phyloP scores from a whole-genome alignment of 2,113 vertebrate genomes.

The Procapra przewalskii region DNA sequence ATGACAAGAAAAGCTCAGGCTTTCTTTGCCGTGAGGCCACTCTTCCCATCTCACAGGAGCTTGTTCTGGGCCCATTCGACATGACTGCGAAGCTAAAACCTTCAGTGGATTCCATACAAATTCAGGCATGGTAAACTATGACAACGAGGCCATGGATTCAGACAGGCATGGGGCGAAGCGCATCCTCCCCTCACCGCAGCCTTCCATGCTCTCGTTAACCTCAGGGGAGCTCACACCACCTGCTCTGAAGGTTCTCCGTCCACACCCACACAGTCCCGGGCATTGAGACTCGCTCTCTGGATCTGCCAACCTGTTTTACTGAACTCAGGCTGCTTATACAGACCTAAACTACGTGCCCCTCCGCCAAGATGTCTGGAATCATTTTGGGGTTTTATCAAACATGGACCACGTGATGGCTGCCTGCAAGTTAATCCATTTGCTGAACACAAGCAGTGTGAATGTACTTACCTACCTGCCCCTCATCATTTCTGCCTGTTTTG shows the following conservation, averaged over 20 bases:
- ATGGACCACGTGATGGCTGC: background rate
- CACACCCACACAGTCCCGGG: background rate
- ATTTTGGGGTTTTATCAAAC: background rate
- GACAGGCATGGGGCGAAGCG: background rate
- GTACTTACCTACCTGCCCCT: background rate
- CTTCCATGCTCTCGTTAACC: background rate
- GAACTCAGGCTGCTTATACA: background rate
- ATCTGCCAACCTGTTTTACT: background rate
- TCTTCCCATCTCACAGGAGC: background rate
- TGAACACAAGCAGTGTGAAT: background rate
- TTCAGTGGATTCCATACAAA: background rate
- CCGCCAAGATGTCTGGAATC: background rate
- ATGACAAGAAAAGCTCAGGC: background rate
- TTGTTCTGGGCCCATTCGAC: background rate
- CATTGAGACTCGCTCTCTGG: background rate
- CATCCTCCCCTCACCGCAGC: background rate
- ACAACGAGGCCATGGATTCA: fast-evolving
- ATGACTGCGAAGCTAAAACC: background rate
- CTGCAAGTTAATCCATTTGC: background rate
- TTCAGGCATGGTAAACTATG: background rate
- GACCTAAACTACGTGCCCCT: background rate
- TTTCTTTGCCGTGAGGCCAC: background rate
- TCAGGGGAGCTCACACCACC: fast-evolving
- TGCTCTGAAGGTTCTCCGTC: background rate
- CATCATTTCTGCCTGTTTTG: background rate